Conservation (phyloP, 2,888 invertebrate species). For the Tigriopus californicus region DNA sequence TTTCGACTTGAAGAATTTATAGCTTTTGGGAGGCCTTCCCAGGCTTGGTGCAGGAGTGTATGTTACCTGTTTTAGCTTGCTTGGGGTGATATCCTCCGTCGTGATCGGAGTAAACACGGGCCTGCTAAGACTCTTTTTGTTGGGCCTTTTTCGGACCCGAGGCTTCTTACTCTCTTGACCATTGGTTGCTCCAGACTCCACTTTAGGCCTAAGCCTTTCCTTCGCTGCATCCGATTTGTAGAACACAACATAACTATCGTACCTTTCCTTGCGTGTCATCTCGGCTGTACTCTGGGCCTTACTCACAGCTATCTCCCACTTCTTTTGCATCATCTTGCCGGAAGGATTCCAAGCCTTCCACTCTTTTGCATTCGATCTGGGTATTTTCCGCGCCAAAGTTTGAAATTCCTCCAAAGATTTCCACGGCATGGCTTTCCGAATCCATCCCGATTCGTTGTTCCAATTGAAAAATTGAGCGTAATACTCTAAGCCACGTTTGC, state of each 20-base stretch:
- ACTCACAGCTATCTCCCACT: slow-evolving; percentile 4
- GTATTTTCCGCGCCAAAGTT: background rate
- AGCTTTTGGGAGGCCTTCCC: no score
- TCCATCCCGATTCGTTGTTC: slow-evolving; percentile 16
- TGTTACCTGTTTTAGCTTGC: no score
- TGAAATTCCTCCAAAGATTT: background rate
- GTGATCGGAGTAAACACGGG: no score
- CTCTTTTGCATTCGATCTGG: background rate
- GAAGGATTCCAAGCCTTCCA: background rate
- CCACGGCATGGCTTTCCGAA: slow-evolving; percentile 1
- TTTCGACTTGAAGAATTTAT: no score
- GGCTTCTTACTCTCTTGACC: no score
- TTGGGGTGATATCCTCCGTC: no score
- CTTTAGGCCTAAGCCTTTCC: no score
- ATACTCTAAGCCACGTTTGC: background rate
- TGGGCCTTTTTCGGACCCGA: no score
- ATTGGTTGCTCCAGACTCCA: no score
- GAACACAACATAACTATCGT: background rate
- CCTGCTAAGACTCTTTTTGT: no score
- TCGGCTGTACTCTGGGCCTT: slow-evolving; percentile 1
- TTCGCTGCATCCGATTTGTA: background rate
- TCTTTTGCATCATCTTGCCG: background rate
- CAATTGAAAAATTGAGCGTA: slow-evolving; percentile 14
- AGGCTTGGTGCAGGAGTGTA: no score
- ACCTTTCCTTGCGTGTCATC: slow-evolving; percentile 10